Evolutionary conservation across 2,888 invertebrate genomes (phyloP).

Genomic region (Apamea crenata): DNA sequence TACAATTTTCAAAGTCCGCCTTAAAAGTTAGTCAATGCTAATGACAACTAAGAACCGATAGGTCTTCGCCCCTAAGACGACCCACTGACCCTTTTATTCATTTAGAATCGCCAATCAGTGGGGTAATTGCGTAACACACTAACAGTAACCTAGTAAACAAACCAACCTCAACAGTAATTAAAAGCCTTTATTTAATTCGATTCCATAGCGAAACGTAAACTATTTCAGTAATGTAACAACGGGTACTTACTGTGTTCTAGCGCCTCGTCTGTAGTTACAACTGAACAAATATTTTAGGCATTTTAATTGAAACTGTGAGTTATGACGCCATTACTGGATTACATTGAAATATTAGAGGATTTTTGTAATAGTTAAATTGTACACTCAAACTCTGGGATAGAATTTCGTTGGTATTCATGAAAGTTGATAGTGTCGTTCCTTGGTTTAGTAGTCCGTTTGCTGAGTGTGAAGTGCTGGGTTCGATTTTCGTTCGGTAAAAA

Average conservation of each 20-base stretch:
- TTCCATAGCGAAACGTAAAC: constrained; percentile 14
- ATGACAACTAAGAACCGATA: too few species aligned
- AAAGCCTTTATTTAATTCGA: constrained; percentile 16
- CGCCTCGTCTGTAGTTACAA: constrained; percentile 9
- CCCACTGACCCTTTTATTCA: too few species aligned
- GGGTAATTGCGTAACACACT: too few species aligned
- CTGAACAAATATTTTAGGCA: constrained; percentile 50
- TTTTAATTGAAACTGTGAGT: constrained; percentile 44
- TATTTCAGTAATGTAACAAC: constrained; percentile 31
- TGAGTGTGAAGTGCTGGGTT: not conserved
- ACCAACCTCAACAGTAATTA: constrained; percentile 20
- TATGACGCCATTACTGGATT: constrained; percentile 17
- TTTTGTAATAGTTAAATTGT: constrained; percentile 6
- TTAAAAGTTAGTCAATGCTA: constrained; percentile 9
- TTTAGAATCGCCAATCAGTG: too few species aligned
- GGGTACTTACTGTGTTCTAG: not conserved
- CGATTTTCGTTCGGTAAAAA: not conserved
- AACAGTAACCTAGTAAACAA: not conserved
- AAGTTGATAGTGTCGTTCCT: not conserved
- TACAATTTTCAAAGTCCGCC: not conserved
- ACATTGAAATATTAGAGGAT: not conserved
- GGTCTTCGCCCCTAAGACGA: too few species aligned
- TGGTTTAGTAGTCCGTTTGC: not conserved
- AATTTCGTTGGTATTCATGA: not conserved
- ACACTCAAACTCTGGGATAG: not conserved